Base-by-base conservation (phyloP, 92 coral and sea anemone genomes). In the Phymanthus crucifer region DNA sequence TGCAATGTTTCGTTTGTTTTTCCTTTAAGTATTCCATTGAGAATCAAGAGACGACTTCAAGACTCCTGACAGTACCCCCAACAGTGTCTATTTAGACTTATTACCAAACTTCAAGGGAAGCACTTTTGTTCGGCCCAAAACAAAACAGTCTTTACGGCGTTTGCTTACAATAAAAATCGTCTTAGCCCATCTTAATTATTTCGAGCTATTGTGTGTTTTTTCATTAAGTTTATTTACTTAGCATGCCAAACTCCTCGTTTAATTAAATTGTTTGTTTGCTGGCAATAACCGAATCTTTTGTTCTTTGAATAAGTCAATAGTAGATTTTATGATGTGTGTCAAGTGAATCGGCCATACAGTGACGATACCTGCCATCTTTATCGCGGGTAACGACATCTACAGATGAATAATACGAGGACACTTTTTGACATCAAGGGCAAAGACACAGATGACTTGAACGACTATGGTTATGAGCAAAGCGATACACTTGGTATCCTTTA, bases 221-320 rank as follows among this genome's bases (percentile, higher is more conserved):
- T 89, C 95, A 89, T 93, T 90, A 91, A 80, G 89, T 89, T 94
- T 95, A 90, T 95, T 95, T 93, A 95, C 96, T 87, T 93, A 91
- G 89, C 88, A 90, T 87, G 80, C 70, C n/a, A 81, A 90, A 78
- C 84, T 84, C 78, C 94, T 89, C 85, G 90, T 87, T 90, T 92
- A 92, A 92, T 92, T 90, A 92, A 92, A 87, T 72, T 87, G 87
- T 85, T 79, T 77, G 73, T 38, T 77, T 72, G 80, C 77, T 65
- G 77, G 81, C 65, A 38, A 61, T 77, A 61, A n/a, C 68, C 64
- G 65, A 61, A 29, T 18, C 54, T 77, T 61, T 77, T 77, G 81
- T 77, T 77, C 35, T 43, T 24, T 19, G 0, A 21, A 18, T n/a
- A 57, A 43, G 23, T 75, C 50, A 75, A 52, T 75, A 38, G 45